Evolutionary conservation across 2,113 vertebrate genomes (phyloP).

Genomic region (Pungitius pungitius): DNA sequence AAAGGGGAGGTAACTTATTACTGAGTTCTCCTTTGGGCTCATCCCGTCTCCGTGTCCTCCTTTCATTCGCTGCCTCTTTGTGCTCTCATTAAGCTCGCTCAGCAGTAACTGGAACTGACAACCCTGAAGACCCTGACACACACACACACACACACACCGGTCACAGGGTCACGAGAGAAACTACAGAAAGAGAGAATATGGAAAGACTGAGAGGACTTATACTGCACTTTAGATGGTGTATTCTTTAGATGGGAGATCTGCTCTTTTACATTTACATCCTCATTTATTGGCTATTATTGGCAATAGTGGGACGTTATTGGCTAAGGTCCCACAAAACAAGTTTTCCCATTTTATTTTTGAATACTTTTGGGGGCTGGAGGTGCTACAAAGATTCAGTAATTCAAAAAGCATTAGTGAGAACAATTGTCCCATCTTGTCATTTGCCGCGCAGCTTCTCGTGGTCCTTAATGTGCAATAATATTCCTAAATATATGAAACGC

Average conservation of each 20-base stretch:
- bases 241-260: background rate
- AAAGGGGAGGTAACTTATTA: background rate
- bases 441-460: background rate
- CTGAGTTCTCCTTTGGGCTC: constrained; percentile 12
- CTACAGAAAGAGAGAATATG: constrained; percentile 27
- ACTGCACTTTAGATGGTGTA: background rate
- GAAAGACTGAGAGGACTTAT: background rate
- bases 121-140: constrained; percentile 60
- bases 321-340: background rate
- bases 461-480: constrained; percentile 3
- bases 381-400: too few species aligned
- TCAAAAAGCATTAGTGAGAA: background rate
- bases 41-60: constrained; percentile 16
- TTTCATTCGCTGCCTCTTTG: constrained; percentile 38
- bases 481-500: constrained; percentile 47
- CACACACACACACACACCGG: background rate
- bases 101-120: constrained; percentile 73
- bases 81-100: constrained; percentile 73
- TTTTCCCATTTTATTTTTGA: background rate
- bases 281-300: too few species aligned
- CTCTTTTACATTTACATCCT: background rate
- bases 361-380: background rate
- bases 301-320: too few species aligned
- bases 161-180: constrained; percentile 64
- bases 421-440: background rate